Evolutionary conservation across 2,113 vertebrate species (phyloP).

Genomic region (Microtus richardsoni): DNA sequence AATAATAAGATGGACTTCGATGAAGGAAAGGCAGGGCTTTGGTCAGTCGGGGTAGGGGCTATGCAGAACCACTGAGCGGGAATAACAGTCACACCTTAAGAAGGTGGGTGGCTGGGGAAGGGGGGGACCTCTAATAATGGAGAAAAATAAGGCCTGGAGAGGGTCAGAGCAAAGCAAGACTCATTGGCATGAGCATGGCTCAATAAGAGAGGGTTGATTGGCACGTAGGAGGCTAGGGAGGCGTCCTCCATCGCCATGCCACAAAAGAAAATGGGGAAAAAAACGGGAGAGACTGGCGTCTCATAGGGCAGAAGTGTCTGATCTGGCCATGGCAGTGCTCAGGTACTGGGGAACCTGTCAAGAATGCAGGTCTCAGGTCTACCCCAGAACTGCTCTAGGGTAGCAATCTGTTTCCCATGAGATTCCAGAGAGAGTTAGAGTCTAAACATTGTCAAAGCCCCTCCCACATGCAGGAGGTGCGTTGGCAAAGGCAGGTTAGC

Average conservation of each 20-base stretch:
- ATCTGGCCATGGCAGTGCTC: background rate
- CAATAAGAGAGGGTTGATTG: background rate
- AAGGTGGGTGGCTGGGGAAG: background rate
- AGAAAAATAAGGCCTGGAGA: background rate
- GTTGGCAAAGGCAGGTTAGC: no score
- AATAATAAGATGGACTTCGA: background rate
- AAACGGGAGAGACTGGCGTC: background rate
- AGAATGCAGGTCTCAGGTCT: background rate
- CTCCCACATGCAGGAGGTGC: no score
- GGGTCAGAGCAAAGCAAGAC: background rate
- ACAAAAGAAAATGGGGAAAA: background rate
- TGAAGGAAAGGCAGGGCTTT: background rate
- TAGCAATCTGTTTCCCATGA: no score
- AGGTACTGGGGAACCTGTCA: background rate
- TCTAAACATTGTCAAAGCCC: no score
- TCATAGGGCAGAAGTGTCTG: background rate
- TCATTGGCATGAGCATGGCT: background rate
- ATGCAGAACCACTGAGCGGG: accelerated
- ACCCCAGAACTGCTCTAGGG: no score
- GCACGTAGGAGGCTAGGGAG: background rate
- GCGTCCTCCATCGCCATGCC: background rate
- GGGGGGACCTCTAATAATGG: background rate
- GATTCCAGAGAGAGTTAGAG: no score
- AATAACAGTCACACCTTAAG: background rate
- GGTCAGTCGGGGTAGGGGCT: background rate